phyloP scores from a whole-genome alignment of 1,140 invertebrate species.

The Brachionus calyciflorus region DNA sequence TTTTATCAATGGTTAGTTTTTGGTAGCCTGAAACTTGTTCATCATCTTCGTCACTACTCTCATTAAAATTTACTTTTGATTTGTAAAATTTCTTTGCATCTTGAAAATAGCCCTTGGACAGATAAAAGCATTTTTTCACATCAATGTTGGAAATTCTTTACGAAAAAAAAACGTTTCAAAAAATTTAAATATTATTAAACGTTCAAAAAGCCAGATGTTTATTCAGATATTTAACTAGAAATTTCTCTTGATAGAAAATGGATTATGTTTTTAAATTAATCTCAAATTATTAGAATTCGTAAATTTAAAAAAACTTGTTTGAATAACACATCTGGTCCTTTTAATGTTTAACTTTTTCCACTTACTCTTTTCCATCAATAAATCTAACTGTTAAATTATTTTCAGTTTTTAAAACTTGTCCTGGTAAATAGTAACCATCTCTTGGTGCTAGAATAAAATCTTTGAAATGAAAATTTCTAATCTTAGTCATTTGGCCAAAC shows the following conservation, averaged over 20 bases:
- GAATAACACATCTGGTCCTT: too few relatives aligned
- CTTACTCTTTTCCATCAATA: neutral
- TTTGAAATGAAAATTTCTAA: neutral
- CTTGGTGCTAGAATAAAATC: neutral
- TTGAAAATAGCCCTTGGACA: constrained; percentile 50
- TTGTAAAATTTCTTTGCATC: constrained; percentile 47
- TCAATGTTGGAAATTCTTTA: neutral
- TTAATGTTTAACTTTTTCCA: too few relatives aligned
- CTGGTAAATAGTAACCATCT: neutral
- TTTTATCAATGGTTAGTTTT: too few relatives aligned
- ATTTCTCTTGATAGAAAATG: too few relatives aligned
- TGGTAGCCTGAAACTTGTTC: too few relatives aligned
- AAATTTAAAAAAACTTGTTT: too few relatives aligned
- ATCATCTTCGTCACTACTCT: neutral
- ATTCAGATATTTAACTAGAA: too few relatives aligned
- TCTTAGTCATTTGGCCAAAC: neutral
- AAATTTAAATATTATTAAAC: neutral
- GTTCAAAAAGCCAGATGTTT: neutral
- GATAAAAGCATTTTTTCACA: constrained; percentile 48
- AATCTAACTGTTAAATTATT: neutral
- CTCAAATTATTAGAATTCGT: too few relatives aligned
- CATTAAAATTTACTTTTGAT: neutral
- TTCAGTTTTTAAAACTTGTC: neutral
- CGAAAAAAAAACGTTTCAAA: neutral
- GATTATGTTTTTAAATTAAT: too few relatives aligned